These are phyloP conservation scores for Penaeus vannamei DNA, from an alignment of 1,140 invertebrate species.

Conservation along the genomic window DNA sequence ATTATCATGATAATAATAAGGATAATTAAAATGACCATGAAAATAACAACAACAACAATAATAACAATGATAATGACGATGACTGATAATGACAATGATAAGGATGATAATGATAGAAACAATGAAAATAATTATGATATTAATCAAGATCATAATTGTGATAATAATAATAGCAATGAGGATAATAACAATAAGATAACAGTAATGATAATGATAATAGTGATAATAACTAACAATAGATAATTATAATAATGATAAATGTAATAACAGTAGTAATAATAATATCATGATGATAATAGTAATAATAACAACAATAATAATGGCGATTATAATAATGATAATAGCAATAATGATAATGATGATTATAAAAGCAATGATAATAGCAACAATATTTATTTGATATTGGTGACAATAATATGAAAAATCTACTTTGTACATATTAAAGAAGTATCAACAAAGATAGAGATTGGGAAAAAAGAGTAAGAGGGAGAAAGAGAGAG, in stretches of 20 bases:
- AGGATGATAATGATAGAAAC: not conserved
- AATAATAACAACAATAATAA: not conserved
- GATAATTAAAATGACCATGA: too few species aligned
- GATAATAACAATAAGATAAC: not conserved
- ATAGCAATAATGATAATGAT: constrained; percentile 1
- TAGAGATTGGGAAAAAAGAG: constrained; percentile 10
- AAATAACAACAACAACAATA: too few species aligned
- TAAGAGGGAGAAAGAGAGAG: constrained; percentile 9
- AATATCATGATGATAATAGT: not conserved
- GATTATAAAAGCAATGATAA: not conserved
- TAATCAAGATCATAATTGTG: not conserved
- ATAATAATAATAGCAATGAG: not conserved
- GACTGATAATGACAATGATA: not conserved
- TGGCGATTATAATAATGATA: not conserved
- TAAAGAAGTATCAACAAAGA: not conserved
- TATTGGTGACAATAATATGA: too few species aligned
- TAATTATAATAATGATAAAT: too few species aligned
- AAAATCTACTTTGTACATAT: too few species aligned
- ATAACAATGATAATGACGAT: too few species aligned
- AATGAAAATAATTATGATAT: not conserved
- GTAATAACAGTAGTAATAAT: not conserved
- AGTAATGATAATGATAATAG: not conserved
- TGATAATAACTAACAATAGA: too few species aligned
- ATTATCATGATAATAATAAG: too few species aligned
- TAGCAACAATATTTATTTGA: not conserved